Evolutionary conservation across 1,140 invertebrate genomes (phyloP).

Genomic region (Camponotus floridanus): DNA sequence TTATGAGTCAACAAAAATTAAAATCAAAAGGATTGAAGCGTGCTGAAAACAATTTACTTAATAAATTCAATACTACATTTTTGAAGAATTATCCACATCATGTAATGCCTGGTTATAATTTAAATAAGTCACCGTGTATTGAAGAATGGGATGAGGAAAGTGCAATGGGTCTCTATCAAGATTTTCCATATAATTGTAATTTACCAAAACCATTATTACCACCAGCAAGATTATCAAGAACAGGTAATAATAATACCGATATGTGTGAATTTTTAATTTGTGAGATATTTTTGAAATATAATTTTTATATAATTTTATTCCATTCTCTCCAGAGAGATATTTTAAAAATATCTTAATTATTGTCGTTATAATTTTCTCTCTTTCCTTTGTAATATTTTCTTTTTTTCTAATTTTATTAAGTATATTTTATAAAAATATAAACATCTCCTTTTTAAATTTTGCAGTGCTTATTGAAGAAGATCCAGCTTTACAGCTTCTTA

Average conservation of each 20-base stretch:
- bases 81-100: conserved; percentile 73
- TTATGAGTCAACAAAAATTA: conserved; percentile 54
- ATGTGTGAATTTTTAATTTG: background rate
- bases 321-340: conserved; percentile 1
- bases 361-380: too few relatives aligned
- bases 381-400: background rate
- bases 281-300: conserved; percentile 24
- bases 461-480: conserved; percentile 75
- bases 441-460: conserved; percentile 28
- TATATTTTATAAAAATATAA: background rate
- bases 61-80: conserved; percentile 66
- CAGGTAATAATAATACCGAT: conserved; percentile 62
- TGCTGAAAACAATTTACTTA: conserved; percentile 68
- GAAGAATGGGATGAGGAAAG: conserved; percentile 72
- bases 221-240: conserved; percentile 76
- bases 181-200: conserved; percentile 80
- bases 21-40: conserved; percentile 73
- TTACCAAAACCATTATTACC: conserved; percentile 83
- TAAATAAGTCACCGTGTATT: conserved; percentile 67
- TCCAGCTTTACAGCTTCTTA: conserved; percentile 77
- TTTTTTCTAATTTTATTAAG: background rate
- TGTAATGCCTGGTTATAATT: conserved; percentile 76
- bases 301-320: background rate
- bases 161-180: conserved; percentile 72
- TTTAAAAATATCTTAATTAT: conserved; percentile 63